Evolutionary conservation across 2,797 vertebrate genomes (phyloP).

Genomic region (Micropoecilia bifurca): DNA sequence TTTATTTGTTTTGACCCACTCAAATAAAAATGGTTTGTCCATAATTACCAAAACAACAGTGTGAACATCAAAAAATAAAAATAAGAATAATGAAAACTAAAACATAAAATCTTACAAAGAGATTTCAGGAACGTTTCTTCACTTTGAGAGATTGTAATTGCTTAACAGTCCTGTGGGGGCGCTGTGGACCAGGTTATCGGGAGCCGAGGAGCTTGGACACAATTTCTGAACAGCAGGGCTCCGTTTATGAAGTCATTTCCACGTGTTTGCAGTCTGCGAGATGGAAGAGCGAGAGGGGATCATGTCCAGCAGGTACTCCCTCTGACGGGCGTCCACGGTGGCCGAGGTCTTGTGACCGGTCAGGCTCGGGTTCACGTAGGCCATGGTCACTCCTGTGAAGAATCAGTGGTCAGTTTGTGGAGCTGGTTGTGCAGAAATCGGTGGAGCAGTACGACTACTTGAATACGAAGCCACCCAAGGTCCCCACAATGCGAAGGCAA

Average conservation of each 20-base stretch:
- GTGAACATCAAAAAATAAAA: slow-evolving; percentile 59
- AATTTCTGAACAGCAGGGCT: slow-evolving; percentile 40
- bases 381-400: slow-evolving; percentile 90
- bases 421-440: slow-evolving; percentile 2
- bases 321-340: slow-evolving; percentile 92
- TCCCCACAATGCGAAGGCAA: slow-evolving; percentile 36
- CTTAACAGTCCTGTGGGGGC: slow-evolving; percentile 64
- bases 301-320: slow-evolving; percentile 98
- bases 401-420: slow-evolving; percentile 37
- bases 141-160: slow-evolving; percentile 65
- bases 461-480: slow-evolving; percentile 28
- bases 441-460: slow-evolving; percentile 8
- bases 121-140: slow-evolving; percentile 61
- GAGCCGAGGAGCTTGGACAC: slow-evolving; percentile 48
- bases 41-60: slow-evolving; percentile 55
- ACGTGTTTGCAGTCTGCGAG: slow-evolving; percentile 92
- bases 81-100: slow-evolving; percentile 64
- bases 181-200: slow-evolving; percentile 60
- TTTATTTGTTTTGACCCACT: slow-evolving; percentile 28
- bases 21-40: slow-evolving; percentile 59
- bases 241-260: slow-evolving; percentile 86
- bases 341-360: slow-evolving; percentile 89
- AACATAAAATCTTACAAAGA: slow-evolving; percentile 58
- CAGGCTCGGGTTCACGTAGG: slow-evolving; percentile 92
- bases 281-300: slow-evolving; percentile 95